These are phyloP conservation scores for Crotalus helleri DNA, from an alignment of 2,113 vertebrate genomes.

Conservation along the genomic window DNA sequence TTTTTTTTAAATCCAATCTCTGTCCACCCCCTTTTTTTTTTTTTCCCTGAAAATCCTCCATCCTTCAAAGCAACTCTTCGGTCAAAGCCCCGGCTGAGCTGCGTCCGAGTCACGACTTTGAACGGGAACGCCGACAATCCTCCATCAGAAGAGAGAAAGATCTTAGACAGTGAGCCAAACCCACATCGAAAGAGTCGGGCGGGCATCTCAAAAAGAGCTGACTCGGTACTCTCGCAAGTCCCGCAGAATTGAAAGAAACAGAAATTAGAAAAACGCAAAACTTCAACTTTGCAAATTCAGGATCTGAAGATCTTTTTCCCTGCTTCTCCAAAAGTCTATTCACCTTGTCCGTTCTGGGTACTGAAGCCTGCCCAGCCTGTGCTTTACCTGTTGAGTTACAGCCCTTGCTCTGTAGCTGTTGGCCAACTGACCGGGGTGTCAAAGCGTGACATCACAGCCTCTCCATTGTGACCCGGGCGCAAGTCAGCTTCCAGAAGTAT, in stretches of 20 bases:
- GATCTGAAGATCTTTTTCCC: background rate
- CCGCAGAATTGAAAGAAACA: background rate
- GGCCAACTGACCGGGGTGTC: background rate
- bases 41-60: background rate
- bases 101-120: background rate
- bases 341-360: background rate
- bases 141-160: no score
- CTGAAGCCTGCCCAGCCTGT: background rate
- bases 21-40: background rate
- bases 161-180: background rate
- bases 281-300: background rate
- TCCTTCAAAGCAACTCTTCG: background rate
- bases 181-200: background rate
- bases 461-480: background rate
- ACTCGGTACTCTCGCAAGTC: background rate
- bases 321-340: background rate
- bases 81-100: background rate
- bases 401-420: background rate
- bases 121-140: background rate
- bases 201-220: background rate
- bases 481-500: conserved; percentile 16
- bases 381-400: background rate
- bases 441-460: conserved; percentile 21
- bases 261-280: no score
- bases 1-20: background rate